A percentile compares a stretch with the other conserved stretches of the same genome.
phyloP scores from a whole-genome alignment of 1,140 invertebrate species.

The Heliconius eleuchia region DNA sequence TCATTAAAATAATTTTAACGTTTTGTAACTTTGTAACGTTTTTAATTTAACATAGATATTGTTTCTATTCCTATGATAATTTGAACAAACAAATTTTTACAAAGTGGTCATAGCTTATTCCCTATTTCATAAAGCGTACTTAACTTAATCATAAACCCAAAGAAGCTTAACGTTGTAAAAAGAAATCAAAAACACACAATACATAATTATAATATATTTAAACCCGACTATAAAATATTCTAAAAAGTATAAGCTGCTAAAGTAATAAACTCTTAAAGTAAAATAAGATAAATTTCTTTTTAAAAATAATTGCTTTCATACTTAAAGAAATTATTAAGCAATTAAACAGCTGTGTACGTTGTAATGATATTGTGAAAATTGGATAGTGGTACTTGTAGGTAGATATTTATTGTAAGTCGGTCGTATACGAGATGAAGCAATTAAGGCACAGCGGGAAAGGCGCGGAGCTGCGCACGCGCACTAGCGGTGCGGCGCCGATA shows the following conservation, averaged over 20 bases:
- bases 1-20: too few relatives aligned
- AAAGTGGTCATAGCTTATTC: neutral
- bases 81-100: neutral
- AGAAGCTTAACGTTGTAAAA: neutral
- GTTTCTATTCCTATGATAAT: neutral
- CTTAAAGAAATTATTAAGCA: conserved; percentile 18
- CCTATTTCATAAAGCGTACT: neutral
- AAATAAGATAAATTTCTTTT: neutral
- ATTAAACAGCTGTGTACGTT: conserved; percentile 55
- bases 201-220: neutral
- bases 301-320: neutral
- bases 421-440: conserved; percentile 77
- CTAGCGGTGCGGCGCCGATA: conserved; percentile 70
- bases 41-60: neutral
- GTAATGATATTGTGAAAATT: conserved; percentile 41
- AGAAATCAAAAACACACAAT: neutral
- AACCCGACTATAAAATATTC: neutral
- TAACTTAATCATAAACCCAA: neutral
- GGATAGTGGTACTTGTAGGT: conserved; percentile 2
- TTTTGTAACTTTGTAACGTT: neutral
- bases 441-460: conserved; percentile 69
- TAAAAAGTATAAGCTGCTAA: neutral
- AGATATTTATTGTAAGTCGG: conserved; percentile 58
- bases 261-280: neutral
- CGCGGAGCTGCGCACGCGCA: conserved; percentile 65